Base-by-base conservation (phyloP, 1,140 invertebrate genomes). In the Bombus pyrosoma region DNA sequence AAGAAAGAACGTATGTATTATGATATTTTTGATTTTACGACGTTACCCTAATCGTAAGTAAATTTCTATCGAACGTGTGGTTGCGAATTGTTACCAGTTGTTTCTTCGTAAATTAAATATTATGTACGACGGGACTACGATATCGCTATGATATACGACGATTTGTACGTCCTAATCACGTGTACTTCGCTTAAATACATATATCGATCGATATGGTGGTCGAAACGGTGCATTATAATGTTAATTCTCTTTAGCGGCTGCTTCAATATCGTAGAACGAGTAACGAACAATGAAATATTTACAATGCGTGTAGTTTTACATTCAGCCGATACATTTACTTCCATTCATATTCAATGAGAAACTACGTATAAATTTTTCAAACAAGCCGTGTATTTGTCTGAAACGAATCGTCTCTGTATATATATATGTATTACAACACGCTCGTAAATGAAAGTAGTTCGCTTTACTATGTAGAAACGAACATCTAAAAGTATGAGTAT, bases 1-100 rank as follows among this genome's bases (percentile, higher is more conserved):
- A 87, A 87, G 83, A 86, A 90, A 86, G 85, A 79, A 76, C 34
- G 13, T 75, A 41, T 87, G 53, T 73, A 75, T 53, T 53, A 53
- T 53, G 47, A 71, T 73, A 22, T 74, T 79, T 59, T 39, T 18
- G 37, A 39, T 13, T 62, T 66, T 13, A 28, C 28, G 69, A 41
- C 13, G 13, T 41, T 71, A 41, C 68, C 18, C 28, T 72, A 41
- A 39, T 47, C 13, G 25, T 41, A 39, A 4, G 1, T 32, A 34
- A 72, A 64, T 34, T 37, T 68, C 22, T 43, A 25, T 57, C 13
- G 25, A 39, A 43, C 22, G 8, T 18, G 32, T 12, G 5, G 4
- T 75, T 57, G 32, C 3, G 4, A 13, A 13, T 39, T 4, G 37
- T 59, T 76, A 37, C 34, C 39, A 28, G 28, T 1, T 37, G 34